Base-by-base conservation (phyloP, 2,113 vertebrate genomes). In the Ictalurus punctatus region DNA sequence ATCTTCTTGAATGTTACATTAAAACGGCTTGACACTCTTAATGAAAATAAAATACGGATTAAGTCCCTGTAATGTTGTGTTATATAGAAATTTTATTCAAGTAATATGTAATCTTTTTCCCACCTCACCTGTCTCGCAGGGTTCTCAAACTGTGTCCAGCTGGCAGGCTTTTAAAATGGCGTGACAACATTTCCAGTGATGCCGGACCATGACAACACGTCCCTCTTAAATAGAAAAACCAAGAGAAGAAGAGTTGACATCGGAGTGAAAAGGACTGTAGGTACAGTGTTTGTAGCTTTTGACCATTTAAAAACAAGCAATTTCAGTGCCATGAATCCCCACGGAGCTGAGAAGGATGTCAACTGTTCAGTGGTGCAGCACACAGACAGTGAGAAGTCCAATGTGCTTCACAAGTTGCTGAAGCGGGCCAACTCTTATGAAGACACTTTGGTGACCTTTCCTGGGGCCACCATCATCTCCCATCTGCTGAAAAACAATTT, bases 171-270 rank as follows among this genome's bases (percentile, higher is more conserved):
- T 97, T 97, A 96, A 97, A 97, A 97, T 97, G 97, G 96, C 96
- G 96, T 96, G 97, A 96, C 97, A 97, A 96, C 95, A 95, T 96
- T 92, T 95, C 96, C 97, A 97, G 98, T 98, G 97, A 99, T 99
- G 98, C 98, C 98, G 97, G 98, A 99, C 98, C 98, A 99, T 99
- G 98, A 99, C 97, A 98, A 96, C 96, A 94, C 96, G 96, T 95
- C 97, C 96, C 97, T 99, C 97, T 97, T 99, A 99, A 99, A 95
- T 95, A 98, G 97, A 98, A 98, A 99, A 96, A 99, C 97, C 93
- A 99, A 99, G 96, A 98, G 97, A 96, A 96, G 98, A 96, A 98
- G 98, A 95, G 98, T 99, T 94, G 98, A 99, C 97, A 99, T 99
- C 94, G 98, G 98, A 96, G 98, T 99, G 96, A 99, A 99, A 96